Percentiles rank a stretch among this genome's conserved stretches.
Conservation (phyloP, 2,888 invertebrate species). For the Caenorhabditis sp. region DNA sequence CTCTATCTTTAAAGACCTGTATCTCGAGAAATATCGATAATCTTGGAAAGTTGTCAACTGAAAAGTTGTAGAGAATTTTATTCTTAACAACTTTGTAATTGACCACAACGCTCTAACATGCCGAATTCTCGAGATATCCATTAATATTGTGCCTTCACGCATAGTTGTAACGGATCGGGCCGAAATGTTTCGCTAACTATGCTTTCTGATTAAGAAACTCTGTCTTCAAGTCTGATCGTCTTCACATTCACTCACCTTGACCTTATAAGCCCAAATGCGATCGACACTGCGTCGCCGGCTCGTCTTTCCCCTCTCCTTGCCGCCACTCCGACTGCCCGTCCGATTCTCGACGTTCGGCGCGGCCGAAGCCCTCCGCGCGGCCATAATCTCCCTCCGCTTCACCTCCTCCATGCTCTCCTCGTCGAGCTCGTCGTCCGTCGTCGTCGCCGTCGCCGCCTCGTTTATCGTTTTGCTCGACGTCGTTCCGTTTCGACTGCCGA, state of each 20-base stretch:
- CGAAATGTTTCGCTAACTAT: too few relatives aligned
- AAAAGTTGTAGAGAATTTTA: too few relatives aligned
- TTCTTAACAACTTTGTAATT: too few relatives aligned
- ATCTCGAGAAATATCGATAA: too few relatives aligned
- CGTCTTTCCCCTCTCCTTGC: conserved; percentile 15
- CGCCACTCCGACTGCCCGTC: conserved; percentile 6
- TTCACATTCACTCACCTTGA: conserved; percentile 22
- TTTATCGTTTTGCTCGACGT: conserved; percentile 38
- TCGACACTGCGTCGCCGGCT: conserved; percentile 41
- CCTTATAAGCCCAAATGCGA: conserved; percentile 42
- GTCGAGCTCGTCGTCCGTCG: conserved; percentile 41
- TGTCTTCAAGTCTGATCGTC: too few relatives aligned
- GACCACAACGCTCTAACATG: too few relatives aligned
- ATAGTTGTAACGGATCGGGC: too few relatives aligned
- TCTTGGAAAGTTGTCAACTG: too few relatives aligned
- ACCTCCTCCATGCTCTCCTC: conserved; percentile 36
- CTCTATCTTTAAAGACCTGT: too few relatives aligned
- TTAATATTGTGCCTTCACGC: too few relatives aligned
- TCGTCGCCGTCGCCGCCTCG: conserved; percentile 33
- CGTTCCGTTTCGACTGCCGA: conserved; percentile 47
- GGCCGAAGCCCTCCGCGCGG: conserved; percentile 39
- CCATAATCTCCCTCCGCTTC: conserved; percentile 21
- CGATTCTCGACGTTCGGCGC: conserved; percentile 44
- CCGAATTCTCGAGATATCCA: too few relatives aligned
- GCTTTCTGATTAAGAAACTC: too few relatives aligned